Conservation (phyloP, 92 coral and sea anemone genomes). For the Phymanthus crucifer region DNA sequence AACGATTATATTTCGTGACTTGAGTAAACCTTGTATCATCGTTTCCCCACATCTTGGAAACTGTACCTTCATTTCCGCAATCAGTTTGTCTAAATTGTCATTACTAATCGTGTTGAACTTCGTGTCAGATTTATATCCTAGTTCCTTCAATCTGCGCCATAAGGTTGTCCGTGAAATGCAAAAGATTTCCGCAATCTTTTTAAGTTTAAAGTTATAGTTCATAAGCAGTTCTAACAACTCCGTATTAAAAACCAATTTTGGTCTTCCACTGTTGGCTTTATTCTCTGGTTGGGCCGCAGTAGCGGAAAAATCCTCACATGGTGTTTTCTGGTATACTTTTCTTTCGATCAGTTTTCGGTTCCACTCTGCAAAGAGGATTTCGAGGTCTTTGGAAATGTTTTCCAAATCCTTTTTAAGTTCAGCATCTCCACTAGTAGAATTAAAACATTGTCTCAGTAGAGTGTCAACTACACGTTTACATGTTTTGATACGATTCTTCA, state of each 20-base stretch:
- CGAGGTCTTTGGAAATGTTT: no score
- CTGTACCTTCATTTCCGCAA: not conserved
- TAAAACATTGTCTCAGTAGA: no score
- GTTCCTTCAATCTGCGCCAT: not conserved
- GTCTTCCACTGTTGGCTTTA: not conserved
- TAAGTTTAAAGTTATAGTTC: not conserved
- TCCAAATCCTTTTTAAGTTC: no score
- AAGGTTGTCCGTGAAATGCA: not conserved
- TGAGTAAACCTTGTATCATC: not conserved
- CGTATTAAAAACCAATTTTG: not conserved
- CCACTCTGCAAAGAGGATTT: not conserved
- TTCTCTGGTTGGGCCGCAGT: not conserved
- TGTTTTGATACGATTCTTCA: no score
- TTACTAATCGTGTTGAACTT: not conserved
- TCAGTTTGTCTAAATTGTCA: not conserved
- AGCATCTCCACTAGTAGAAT: no score
- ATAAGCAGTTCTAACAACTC: not conserved
- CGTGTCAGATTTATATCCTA: not conserved
- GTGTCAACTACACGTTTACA: no score
- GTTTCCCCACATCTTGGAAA: constrained; percentile 6
- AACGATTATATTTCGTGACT: not conserved
- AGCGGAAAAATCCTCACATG: not conserved
- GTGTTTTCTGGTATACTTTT: not conserved
- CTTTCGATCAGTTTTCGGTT: not conserved
- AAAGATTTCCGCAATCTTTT: not conserved